A percentile compares a stretch with the other conserved stretches of the same genome.
Conservation (phyloP, 2,113 vertebrate species). For the Amphilophus citrinellus region DNA sequence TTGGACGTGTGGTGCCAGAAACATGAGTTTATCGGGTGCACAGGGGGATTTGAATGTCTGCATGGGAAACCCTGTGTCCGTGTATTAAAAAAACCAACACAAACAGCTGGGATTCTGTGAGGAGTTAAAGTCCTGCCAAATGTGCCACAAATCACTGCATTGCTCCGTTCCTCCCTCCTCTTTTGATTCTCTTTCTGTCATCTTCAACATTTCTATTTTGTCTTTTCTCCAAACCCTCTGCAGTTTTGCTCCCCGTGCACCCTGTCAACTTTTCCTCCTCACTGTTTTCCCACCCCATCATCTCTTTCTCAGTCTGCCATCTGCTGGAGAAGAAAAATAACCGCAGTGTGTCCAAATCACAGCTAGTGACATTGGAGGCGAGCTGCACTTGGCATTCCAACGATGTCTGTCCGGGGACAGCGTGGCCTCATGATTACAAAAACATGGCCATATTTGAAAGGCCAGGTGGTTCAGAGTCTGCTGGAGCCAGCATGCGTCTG, state of each 20-base stretch:
- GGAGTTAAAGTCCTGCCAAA: slow-evolving; percentile 3
- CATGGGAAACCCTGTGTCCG: slow-evolving; percentile 4
- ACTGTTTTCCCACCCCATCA: neutral
- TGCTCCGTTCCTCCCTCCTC: neutral
- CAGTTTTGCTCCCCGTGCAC: neutral
- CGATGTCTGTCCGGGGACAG: neutral
- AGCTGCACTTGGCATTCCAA: slow-evolving; percentile 38
- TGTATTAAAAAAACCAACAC: neutral
- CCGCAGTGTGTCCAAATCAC: neutral
- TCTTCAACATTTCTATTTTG: neutral
- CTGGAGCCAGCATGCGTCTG: slow-evolving; percentile 18
- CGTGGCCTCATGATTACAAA: slow-evolving; percentile 40
- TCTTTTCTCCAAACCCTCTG: neutral
- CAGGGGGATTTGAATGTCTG: slow-evolving; percentile 6
- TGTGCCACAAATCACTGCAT: slow-evolving; percentile 8
- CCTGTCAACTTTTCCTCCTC: neutral
- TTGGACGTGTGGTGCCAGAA: slow-evolving; percentile 1
- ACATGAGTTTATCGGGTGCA: neutral
- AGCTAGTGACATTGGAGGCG: neutral
- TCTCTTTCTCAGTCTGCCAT: slow-evolving; percentile 56
- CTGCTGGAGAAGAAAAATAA: slow-evolving; percentile 36
- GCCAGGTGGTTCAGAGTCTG: slow-evolving; percentile 29
- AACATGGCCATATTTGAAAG: slow-evolving; percentile 27
- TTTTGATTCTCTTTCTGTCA: neutral
- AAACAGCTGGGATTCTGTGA: slow-evolving; percentile 15